phyloP scores from a whole-genome alignment of 2,888 invertebrate species.

The Eupithecia abbreviata region DNA sequence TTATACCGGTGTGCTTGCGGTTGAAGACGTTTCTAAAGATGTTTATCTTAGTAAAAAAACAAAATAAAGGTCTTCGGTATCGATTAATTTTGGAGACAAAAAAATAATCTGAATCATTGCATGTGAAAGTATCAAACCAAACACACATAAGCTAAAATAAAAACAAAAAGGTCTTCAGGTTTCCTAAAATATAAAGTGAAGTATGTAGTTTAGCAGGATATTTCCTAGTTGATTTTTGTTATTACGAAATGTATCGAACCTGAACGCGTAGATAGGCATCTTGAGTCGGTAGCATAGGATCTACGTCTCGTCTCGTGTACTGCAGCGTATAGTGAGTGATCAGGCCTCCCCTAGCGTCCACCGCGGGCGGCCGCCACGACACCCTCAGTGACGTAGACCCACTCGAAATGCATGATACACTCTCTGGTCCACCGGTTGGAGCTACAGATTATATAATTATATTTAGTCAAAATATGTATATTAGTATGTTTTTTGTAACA shows the following conservation, averaged over 20 bases:
- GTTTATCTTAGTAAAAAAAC: background rate
- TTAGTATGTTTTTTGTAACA: no score
- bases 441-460: conserved; percentile 71
- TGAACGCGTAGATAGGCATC: conserved; percentile 75
- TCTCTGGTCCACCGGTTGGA: conserved; percentile 89
- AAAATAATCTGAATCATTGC: background rate
- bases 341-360: conserved; percentile 87
- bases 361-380: conserved; percentile 88
- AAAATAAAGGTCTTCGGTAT: background rate
- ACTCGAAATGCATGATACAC: conserved; percentile 88
- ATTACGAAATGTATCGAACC: conserved; percentile 50
- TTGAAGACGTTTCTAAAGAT: background rate
- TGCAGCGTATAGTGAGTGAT: conserved; percentile 79
- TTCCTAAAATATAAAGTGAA: background rate
- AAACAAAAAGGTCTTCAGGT: background rate
- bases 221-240: no score
- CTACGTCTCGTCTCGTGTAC: conserved; percentile 72
- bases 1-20: background rate
- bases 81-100: background rate
- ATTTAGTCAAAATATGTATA: no score
- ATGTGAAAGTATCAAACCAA: background rate
- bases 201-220: background rate
- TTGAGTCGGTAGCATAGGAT: conserved; percentile 70
- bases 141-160: no score
- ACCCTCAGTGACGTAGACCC: conserved; percentile 90